Base-by-base conservation (phyloP, 2,113 vertebrate species). In the Xiphophorus hellerii region DNA sequence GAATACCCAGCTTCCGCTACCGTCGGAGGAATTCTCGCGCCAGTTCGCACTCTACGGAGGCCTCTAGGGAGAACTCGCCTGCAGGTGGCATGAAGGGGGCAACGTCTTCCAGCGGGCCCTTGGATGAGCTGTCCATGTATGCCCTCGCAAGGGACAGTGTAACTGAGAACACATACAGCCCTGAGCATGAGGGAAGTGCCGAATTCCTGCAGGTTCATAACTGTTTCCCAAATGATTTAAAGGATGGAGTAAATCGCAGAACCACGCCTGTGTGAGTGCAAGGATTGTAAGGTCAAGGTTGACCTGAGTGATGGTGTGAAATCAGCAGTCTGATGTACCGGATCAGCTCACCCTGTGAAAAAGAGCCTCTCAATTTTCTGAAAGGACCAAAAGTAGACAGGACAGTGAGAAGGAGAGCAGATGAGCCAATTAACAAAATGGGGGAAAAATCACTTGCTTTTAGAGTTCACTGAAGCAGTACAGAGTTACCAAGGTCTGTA, bases 41-140 rank as follows among this genome's bases (percentile, higher is more conserved):
- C 84, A 99, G 98, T 83, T 99, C 98, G 11, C 94, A 95, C 5
- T 99, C 97, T 25, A 96, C 97, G 0, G 97, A 99, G 76, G 97
- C 96, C 0, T 98, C 97, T 17, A 94, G 96, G 82, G 96, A 98
- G 73, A 88, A 96, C 42, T 99, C 97, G 1, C 96, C 97, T 0
- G 94, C 95, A 62, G 94, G 62, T 0, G 92, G 95, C 48, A 92
- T 97, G 90, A 99, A 97, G 94, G 94, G 97, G 82, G 84, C 93
- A 0, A 90, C 95, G 61, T 94, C 96, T 77, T 87, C 90, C 33
- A 73, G 90, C 1, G 95, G 97, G 70, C 95, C 97, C 42, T 93
- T 98, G 93, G 96, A 96, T 0, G 97, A 99, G 78, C 95, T 99
- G 72, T 98, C 97, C 91, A 98, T 99, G 98, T 99, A 99, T 78